phyloP scores from a whole-genome alignment of 2,797 vertebrate species.

The Potorous gilbertii region DNA sequence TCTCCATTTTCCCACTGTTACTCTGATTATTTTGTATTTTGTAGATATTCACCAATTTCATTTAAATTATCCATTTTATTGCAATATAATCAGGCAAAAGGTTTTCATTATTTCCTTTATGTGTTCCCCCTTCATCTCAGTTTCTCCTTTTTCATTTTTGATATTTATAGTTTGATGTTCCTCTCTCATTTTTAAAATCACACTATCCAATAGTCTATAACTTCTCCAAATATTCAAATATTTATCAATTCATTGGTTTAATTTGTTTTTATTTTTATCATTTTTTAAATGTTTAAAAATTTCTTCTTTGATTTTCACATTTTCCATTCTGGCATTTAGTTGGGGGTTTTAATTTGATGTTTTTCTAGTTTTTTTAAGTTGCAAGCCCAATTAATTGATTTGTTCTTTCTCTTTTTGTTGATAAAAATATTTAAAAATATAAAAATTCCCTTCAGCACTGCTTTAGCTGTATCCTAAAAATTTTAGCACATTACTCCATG shows the following conservation, averaged over 20 bases:
- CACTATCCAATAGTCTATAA: neutral
- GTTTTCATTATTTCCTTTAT: neutral
- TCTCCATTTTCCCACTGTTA: neutral
- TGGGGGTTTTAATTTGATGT: neutral
- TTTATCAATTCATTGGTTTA: neutral
- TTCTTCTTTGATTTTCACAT: neutral
- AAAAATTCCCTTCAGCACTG: neutral
- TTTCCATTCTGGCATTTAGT: neutral
- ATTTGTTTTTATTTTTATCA: neutral
- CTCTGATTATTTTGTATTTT: neutral
- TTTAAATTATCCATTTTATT: neutral
- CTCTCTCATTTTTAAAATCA: neutral
- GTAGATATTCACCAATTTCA: neutral
- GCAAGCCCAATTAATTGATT: neutral
- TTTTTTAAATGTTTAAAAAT: neutral
- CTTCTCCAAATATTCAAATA: neutral
- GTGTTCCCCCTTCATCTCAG: neutral
- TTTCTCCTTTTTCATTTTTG: neutral
- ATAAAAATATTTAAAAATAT: neutral
- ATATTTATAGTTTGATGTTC: neutral
- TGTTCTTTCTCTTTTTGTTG: neutral
- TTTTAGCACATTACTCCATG: neutral
- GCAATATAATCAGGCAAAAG: neutral
- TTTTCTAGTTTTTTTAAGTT: neutral
- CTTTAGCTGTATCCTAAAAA: neutral